Conservation (phyloP, 1,140 invertebrate genomes). For the Leptinotarsa texana region DNA sequence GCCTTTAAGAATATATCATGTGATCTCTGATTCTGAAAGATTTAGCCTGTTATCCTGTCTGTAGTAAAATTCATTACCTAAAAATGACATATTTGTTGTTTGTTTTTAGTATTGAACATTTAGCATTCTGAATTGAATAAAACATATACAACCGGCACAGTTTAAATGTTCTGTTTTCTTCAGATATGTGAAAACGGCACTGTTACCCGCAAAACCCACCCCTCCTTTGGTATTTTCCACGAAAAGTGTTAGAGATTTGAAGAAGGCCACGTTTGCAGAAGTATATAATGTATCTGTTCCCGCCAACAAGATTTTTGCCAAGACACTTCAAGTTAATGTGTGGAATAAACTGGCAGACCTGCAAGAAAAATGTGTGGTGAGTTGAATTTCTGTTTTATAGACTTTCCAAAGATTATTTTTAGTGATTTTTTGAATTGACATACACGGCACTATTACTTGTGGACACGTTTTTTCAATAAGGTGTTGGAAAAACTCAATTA, state of each 20-base stretch:
- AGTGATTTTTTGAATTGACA: too few species aligned
- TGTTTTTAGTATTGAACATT: neutral
- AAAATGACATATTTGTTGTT: neutral
- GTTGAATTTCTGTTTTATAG: conserved; percentile 45
- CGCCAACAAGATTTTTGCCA: conserved; percentile 75
- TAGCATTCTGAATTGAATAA: neutral
- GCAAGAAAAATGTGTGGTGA: conserved; percentile 83
- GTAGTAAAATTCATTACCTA: too few species aligned
- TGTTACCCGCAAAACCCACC: conserved; percentile 71
- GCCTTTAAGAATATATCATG: too few species aligned
- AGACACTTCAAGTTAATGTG: conserved; percentile 88
- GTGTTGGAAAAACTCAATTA: too few species aligned
- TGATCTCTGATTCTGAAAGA: too few species aligned
- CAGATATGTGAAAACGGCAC: conserved; percentile 79
- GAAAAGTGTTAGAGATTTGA: conserved; percentile 71
- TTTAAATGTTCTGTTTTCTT: conserved; percentile 24
- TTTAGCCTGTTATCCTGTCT: too few species aligned
- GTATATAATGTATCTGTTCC: conserved; percentile 76
- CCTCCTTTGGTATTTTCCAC: conserved; percentile 70
- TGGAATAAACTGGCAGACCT: conserved; percentile 69
- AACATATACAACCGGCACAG: too few species aligned
- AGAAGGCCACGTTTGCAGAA: conserved; percentile 80
- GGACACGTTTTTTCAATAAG: too few species aligned
- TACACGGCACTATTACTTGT: too few species aligned
- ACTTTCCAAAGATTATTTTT: too few species aligned